Evolutionary conservation across 2,888 invertebrate species (phyloP).

Genomic region (Synanthedon formicaeformis): DNA sequence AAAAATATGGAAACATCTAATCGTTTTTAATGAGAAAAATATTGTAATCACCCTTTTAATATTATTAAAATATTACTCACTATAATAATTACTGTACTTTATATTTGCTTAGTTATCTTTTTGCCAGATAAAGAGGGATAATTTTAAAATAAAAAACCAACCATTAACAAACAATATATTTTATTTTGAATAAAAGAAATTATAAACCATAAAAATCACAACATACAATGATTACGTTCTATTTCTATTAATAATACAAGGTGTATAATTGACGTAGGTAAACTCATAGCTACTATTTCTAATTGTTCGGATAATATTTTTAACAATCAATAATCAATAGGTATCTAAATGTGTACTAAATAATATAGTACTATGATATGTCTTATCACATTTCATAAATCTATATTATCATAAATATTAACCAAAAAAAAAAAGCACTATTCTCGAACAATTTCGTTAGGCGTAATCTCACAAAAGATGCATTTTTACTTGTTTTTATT

Average conservation of each 20-base stretch:
- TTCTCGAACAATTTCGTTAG: too few relatives aligned
- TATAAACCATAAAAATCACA: slow-evolving; percentile 37
- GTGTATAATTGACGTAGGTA: not conserved
- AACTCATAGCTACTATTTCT: not conserved
- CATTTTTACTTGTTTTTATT: too few relatives aligned
- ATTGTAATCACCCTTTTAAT: too few relatives aligned
- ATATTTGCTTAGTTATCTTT: too few relatives aligned
- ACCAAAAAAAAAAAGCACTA: too few relatives aligned
- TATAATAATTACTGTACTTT: too few relatives aligned
- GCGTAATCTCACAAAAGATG: too few relatives aligned
- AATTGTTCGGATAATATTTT: not conserved
- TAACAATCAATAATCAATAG: not conserved
- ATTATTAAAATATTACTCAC: too few relatives aligned
- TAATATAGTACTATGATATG: slow-evolving; percentile 45
- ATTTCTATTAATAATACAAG: slow-evolving; percentile 1
- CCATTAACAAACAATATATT: slow-evolving; percentile 49
- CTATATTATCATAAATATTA: not conserved
- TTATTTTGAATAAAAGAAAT: slow-evolving; percentile 35
- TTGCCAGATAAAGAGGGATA: not conserved
- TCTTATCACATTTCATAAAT: slow-evolving; percentile 24
- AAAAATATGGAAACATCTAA: too few relatives aligned
- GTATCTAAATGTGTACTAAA: not conserved
- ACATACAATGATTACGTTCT: slow-evolving; percentile 19
- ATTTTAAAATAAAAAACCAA: not conserved
- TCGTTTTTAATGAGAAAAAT: too few relatives aligned